Evolutionary conservation across 2,113 vertebrate species (phyloP).

Genomic region (Merops nubicus): DNA sequence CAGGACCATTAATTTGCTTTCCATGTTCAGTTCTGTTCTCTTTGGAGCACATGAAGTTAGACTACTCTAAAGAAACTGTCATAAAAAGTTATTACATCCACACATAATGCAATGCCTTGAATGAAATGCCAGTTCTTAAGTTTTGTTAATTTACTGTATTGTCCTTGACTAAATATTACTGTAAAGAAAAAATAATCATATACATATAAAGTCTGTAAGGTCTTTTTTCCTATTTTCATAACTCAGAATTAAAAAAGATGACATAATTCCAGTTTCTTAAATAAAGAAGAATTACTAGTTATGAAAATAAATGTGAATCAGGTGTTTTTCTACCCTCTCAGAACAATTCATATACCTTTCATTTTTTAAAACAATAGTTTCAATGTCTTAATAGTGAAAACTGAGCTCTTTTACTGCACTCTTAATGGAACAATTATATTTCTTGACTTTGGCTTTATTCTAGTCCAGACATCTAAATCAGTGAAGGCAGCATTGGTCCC

Average conservation of each 20-base stretch:
- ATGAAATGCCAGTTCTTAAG: slow-evolving; percentile 46
- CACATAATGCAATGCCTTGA: slow-evolving; percentile 18
- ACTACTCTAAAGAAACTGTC: neutral
- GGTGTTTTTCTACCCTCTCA: neutral
- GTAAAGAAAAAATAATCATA: neutral
- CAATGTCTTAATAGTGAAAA: neutral
- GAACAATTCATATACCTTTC: neutral
- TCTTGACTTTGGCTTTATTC: neutral
- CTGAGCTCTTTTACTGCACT: neutral
- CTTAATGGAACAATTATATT: neutral
- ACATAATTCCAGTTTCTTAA: slow-evolving; percentile 15
- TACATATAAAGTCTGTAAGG: neutral
- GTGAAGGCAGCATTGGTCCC: neutral
- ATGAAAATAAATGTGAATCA: neutral
- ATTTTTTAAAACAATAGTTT: neutral
- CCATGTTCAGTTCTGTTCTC: neutral
- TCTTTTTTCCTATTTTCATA: slow-evolving; percentile 50
- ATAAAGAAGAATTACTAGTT: neutral
- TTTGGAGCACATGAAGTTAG: neutral
- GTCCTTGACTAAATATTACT: slow-evolving; percentile 52
- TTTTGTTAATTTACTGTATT: slow-evolving; percentile 62
- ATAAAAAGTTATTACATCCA: neutral
- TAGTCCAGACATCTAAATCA: neutral
- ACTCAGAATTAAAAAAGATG: neutral
- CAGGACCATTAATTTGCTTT: neutral